These are phyloP conservation scores for Argyrosomus japonicus DNA, from an alignment of 2,113 vertebrate genomes.

Conservation along the genomic window DNA sequence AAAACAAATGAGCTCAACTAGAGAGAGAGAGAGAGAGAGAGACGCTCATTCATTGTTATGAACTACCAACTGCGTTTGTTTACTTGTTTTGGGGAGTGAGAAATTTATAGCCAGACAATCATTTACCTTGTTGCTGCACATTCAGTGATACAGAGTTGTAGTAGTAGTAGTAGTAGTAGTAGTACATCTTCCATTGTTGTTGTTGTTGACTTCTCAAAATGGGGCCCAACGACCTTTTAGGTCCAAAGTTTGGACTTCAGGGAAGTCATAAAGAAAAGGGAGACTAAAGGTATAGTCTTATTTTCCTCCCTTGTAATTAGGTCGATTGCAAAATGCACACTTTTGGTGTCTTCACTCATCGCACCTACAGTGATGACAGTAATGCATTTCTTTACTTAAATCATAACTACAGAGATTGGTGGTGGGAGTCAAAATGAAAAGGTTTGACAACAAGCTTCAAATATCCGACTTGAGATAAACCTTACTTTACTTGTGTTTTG, in stretches of 20 bases:
- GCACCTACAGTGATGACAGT: slow-evolving; percentile 46
- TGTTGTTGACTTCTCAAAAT: slow-evolving; percentile 4
- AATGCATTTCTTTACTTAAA: slow-evolving; percentile 18
- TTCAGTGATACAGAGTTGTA: slow-evolving; percentile 4
- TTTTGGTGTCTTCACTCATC: slow-evolving; percentile 47
- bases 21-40: slow-evolving; percentile 51
- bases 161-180: background rate
- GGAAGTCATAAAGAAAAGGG: slow-evolving; percentile 20
- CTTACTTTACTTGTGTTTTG: slow-evolving; percentile 1
- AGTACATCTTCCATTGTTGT: slow-evolving; percentile 41
- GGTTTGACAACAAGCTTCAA: background rate
- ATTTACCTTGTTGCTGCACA: slow-evolving; percentile 45
- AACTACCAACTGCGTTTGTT: slow-evolving; percentile 61
- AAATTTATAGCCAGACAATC: slow-evolving; percentile 2
- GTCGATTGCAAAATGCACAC: slow-evolving; percentile 22
- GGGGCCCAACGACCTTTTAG: background rate
- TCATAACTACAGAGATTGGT: background rate
- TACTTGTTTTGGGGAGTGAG: slow-evolving; percentile 42
- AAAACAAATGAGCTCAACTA: slow-evolving; percentile 73
- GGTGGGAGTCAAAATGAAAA: background rate
- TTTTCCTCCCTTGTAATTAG: slow-evolving; percentile 34
- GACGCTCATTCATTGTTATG: slow-evolving; percentile 75
- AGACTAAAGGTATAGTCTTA: slow-evolving; percentile 18
- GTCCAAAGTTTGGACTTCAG: slow-evolving; percentile 26
- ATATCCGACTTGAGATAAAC: slow-evolving; percentile 7